These are phyloP conservation scores for Tyrannus savana DNA, from an alignment of 2,113 vertebrate species.

Conservation along the genomic window DNA sequence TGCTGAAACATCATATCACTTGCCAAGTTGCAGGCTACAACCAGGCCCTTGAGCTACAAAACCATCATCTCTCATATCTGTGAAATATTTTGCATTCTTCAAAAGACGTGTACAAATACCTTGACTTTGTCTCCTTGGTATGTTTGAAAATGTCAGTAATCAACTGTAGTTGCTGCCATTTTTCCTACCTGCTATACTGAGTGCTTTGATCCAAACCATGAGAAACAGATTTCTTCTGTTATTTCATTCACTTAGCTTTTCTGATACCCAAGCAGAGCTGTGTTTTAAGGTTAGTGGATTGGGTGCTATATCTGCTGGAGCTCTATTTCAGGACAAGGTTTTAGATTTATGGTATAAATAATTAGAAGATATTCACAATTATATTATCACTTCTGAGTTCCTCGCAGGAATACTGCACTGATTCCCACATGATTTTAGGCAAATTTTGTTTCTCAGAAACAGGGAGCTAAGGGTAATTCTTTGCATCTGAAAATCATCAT, in stretches of 20 bases:
- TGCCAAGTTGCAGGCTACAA: neutral
- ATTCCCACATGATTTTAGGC: neutral
- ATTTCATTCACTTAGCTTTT: neutral
- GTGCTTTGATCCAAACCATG: neutral
- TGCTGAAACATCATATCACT: neutral
- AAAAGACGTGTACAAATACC: neutral
- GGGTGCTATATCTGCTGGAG: neutral
- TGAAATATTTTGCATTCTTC: neutral
- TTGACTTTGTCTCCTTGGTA: neutral
- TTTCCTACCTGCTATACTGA: neutral
- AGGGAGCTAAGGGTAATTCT: neutral
- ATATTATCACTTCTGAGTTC: neutral
- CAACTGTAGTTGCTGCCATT: neutral
- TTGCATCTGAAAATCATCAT: neutral
- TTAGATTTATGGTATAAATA: neutral
- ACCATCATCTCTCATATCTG: neutral
- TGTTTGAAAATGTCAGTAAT: neutral
- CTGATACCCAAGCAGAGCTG: neutral
- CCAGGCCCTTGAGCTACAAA: neutral
- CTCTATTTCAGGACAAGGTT: neutral
- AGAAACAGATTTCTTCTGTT: neutral
- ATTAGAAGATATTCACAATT: neutral
- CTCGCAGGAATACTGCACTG: neutral
- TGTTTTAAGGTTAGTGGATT: neutral
- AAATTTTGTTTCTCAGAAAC: neutral